A percentile compares a stretch with the other conserved stretches of the same genome.
Conservation (phyloP, 2,113 vertebrate genomes). For the Gasterosteus aculeatus region DNA sequence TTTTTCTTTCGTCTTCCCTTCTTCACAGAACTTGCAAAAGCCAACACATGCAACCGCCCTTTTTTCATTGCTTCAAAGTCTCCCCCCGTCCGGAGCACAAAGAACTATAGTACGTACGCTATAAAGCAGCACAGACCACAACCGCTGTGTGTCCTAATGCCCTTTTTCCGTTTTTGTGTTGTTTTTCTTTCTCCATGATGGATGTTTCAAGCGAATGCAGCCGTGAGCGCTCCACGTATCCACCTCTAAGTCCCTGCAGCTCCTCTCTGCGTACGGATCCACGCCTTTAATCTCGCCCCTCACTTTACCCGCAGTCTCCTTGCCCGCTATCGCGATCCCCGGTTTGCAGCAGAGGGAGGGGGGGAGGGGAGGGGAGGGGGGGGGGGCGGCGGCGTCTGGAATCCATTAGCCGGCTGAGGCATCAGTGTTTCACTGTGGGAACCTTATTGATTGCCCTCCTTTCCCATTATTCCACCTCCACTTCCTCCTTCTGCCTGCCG, state of each 20-base stretch:
- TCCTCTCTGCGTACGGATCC: slow-evolving; percentile 11
- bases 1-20: slow-evolving; percentile 22
- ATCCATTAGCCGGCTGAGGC: slow-evolving; percentile 80
- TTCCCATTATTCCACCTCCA: slow-evolving; percentile 77
- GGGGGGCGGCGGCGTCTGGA: slow-evolving; percentile 67
- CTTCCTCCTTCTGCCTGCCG: slow-evolving; percentile 51
- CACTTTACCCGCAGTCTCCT: slow-evolving; percentile 37
- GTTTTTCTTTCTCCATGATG: not conserved
- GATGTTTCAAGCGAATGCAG: not conserved
- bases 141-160: not conserved
- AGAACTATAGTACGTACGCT: not conserved
- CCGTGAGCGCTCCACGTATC: not conserved
- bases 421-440: slow-evolving; percentile 81
- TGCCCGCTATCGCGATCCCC: slow-evolving; percentile 20
- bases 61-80: not conserved
- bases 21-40: slow-evolving; percentile 45
- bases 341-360: slow-evolving; percentile 11
- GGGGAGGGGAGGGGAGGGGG: slow-evolving; percentile 8
- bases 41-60: slow-evolving; percentile 14
- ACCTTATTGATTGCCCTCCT: slow-evolving; percentile 83
- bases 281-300: slow-evolving; percentile 38
- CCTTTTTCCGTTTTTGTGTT: not conserved
- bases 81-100: not conserved
- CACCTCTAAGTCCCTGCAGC: not conserved
- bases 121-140: not conserved